Percentiles rank a stretch among this genome's conserved stretches.
phyloP scores from a whole-genome alignment of 2,888 invertebrate species.

The Pseudococcus longispinus region DNA sequence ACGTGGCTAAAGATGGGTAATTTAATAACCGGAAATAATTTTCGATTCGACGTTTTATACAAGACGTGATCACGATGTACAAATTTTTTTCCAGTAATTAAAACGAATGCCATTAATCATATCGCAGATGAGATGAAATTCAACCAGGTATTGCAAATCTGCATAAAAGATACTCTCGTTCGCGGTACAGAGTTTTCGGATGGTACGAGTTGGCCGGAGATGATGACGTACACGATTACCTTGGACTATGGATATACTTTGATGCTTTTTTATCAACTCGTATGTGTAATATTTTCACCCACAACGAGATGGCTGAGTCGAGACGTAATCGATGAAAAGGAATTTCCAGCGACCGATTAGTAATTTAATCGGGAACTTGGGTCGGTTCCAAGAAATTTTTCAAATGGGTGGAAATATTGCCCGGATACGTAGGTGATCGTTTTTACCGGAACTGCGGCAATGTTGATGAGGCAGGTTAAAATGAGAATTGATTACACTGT shows the following conservation, averaged over 20 bases:
- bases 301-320: neutral
- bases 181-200: neutral
- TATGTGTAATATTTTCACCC: neutral
- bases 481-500: neutral
- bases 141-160: neutral
- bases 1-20: neutral
- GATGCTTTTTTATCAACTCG: neutral
- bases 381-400: slow-evolving; percentile 22
- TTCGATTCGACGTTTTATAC: neutral
- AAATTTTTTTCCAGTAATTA: slow-evolving; percentile 17
- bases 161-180: neutral
- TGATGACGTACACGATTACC: slow-evolving; percentile 11
- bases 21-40: slow-evolving; percentile 4
- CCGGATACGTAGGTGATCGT: neutral
- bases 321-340: slow-evolving; percentile 1
- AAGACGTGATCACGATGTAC: neutral
- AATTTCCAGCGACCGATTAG: neutral
- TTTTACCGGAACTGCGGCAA: neutral
- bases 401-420: neutral
- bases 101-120: slow-evolving; percentile 1
- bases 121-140: neutral
- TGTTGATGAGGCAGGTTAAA: neutral
- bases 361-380: neutral
- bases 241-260: neutral
- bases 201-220: neutral